Conservation (phyloP, 2,113 vertebrate species). For the Charadrius vociferus region DNA sequence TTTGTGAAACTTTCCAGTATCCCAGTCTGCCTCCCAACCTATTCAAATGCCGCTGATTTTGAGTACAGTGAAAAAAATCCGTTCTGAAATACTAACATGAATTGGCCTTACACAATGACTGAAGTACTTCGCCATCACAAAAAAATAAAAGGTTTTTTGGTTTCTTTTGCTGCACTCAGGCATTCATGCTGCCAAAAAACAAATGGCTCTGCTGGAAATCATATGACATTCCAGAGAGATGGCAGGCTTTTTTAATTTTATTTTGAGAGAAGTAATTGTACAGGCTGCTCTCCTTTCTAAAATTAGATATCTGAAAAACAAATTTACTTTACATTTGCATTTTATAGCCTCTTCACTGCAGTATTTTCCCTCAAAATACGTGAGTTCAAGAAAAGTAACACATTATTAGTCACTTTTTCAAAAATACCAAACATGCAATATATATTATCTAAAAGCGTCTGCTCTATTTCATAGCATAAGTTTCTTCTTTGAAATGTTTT, state of each 20-base stretch:
- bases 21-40: background rate
- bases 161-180: background rate
- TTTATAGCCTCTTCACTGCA: background rate
- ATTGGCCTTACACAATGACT: background rate
- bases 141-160: background rate
- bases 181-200: background rate
- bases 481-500: background rate
- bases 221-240: background rate
- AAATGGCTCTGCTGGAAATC: slow-evolving; percentile 18
- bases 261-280: background rate
- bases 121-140: background rate
- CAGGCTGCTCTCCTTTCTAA: background rate
- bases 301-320: slow-evolving; percentile 17
- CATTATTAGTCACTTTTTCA: background rate
- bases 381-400: background rate
- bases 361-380: background rate
- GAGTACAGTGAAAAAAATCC: rapidly evolving
- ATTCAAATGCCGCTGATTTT: background rate
- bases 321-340: slow-evolving; percentile 26
- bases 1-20: background rate
- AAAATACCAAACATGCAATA: background rate
- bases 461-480: background rate
- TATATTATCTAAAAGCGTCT: background rate
- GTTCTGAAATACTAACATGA: background rate
- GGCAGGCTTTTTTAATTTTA: background rate